These are phyloP conservation scores for Crotophaga sulcirostris DNA, from an alignment of 2,113 vertebrate genomes.

Conservation along the genomic window DNA sequence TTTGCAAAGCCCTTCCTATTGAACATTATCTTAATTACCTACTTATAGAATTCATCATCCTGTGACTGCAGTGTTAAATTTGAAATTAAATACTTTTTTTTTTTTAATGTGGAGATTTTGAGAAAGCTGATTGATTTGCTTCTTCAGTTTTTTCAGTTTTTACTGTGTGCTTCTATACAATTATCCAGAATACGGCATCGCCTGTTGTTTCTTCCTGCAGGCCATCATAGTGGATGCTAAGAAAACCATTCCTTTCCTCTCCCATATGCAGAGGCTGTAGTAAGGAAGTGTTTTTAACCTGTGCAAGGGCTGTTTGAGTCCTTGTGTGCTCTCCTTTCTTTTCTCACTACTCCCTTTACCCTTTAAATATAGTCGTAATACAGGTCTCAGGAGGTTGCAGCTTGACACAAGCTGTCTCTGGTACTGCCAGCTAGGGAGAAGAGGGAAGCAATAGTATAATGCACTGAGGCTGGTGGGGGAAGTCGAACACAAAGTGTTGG, in stretches of 20 bases:
- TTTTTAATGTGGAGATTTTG: background rate
- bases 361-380: background rate
- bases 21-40: background rate
- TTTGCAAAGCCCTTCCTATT: background rate
- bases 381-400: background rate
- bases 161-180: background rate
- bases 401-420: background rate
- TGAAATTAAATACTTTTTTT: background rate
- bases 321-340: background rate
- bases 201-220: background rate
- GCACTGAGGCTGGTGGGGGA: constrained; percentile 19
- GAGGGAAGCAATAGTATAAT: constrained; percentile 4
- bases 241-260: background rate
- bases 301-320: background rate
- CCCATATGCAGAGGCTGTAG: background rate
- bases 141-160: background rate
- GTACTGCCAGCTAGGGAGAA: background rate
- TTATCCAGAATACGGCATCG: accelerated
- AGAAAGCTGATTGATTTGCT: background rate
- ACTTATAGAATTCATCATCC: background rate
- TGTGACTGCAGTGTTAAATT: background rate
- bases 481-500: constrained; percentile 63
- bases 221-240: background rate
- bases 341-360: background rate
- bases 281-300: background rate